Base-by-base conservation (phyloP, 1,140 invertebrate species). In the Thaumatotibia leucotreta region DNA sequence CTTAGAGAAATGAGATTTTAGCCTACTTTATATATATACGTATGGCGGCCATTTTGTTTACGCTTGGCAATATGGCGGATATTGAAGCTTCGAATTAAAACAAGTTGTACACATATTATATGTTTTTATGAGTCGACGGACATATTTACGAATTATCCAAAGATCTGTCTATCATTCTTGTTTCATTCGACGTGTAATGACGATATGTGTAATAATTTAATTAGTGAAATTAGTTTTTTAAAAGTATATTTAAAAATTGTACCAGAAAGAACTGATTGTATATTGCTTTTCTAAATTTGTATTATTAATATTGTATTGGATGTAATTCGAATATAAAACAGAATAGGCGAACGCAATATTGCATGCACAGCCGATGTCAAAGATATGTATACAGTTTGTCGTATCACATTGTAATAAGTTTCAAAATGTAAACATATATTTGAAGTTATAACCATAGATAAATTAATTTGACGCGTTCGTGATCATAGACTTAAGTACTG, bases 231-330 rank as follows among this genome's bases (percentile, higher is more conserved):
- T 62, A 62, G 61, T 62, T 62, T 62, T 62, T 58, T 58, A 58
- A 58, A 58, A 58, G 52, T 71, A 65, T 70, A 65, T 72, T 68
- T 66, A 68, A 73, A 70, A 64, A 64, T 65, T 67, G 70, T 75
- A 80, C 73, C 61, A 69, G 68, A 68, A 75, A 74, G 75, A 76
- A 75, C 75, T 77, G 77, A 79, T 71, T 75, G 69, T 75, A 70
- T 73, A 70, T 75, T 72, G 61, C 61, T 62, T 62, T 62, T 62
- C 17, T 62, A 33, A 32, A 61, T 17, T 35, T 62, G 32, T 62
- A 35, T 62, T 35, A 62, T 33, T 62, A 62, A 22, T 62, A 61
- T n/a, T 20, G n/a, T 61, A 62, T 62, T 33, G 29, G 9, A 32
- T 61, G 58, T 62, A 35, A 45, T 45, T 62, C 29, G 14, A 6